Evolutionary conservation across 2,888 invertebrate genomes (phyloP), one percentile per base, ranked within the genome.

Genomic region (Nyleta sp.): DNA sequence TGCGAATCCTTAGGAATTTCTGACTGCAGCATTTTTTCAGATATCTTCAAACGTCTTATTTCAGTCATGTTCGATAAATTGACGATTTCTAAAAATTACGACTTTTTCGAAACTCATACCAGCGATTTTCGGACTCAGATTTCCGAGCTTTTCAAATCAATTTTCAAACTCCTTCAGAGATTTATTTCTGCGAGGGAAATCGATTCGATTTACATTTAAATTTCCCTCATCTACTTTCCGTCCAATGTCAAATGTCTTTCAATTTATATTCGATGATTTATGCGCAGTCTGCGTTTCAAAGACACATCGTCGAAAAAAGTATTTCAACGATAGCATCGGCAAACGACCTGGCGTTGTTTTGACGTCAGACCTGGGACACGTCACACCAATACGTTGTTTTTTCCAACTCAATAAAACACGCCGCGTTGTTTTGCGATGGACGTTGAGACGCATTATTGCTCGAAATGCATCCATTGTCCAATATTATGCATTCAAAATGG

Each of bases 401-500:
- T 46, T 52, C 55, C 50, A 52, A 60, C 17, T 60, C 33, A 40
- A 60, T 50, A 74, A 68, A 40, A 60, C 42, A 65, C 22, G 5
- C 3, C 24, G 22, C 13, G 20, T 28, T 24, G 20, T 53, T 64
- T 24, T 22, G 20, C 33, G 28, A 40, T n/a, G 38, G 7, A 72
- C 46, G 10, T 2, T 11, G 46, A 52, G 35, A 17, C 28, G 44
- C 18, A 52, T 59, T 67, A 48, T 60, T 60, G 44, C 46, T 62
- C 46, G 48, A 40, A 57, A 38, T 64, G 70, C 64, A 70, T 62
- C 17, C 18, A 59, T 71, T 59, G 33, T 18, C 65, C 20, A 38
- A 31, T 31, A 70, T 76, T 65, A 71, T 75, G 38, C 64, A 70
- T 76, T 76, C 64, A 59, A 52, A 64, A 48, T 71, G 52, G 57